phyloP scores from a whole-genome alignment of 2,113 vertebrate genomes.

The Silurus meridionalis region DNA sequence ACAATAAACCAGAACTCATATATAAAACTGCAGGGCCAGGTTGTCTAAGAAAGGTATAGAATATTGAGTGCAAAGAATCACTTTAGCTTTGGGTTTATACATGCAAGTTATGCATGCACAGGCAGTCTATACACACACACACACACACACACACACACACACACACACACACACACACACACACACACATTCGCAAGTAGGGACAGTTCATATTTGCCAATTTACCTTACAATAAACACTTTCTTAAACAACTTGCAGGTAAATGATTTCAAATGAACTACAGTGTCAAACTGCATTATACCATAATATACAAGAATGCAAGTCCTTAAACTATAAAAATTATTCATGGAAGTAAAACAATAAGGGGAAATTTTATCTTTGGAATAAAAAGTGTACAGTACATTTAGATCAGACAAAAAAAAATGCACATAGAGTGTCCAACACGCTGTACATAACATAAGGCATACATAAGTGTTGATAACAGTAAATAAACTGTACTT shows the following conservation, averaged over 20 bases:
- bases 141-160: not conserved
- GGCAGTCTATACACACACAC: not conserved
- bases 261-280: not conserved
- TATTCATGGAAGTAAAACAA: not conserved
- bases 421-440: not conserved
- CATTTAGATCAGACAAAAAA: not conserved
- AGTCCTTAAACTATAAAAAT: not conserved
- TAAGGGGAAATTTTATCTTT: not conserved
- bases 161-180: not conserved
- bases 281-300: not conserved
- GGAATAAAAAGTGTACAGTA: not conserved
- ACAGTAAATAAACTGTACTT: not conserved
- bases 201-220: not conserved
- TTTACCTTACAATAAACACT: not conserved
- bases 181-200: not conserved
- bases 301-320: not conserved
- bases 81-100: constrained; percentile 16
- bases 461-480: not conserved
- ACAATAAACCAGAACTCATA: constrained; percentile 51
- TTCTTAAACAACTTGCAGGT: not conserved
- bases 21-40: constrained; percentile 40
- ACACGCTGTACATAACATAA: not conserved
- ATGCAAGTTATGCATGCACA: not conserved
- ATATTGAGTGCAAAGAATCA: not conserved
- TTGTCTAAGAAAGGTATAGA: constrained; percentile 1